phyloP scores from a whole-genome alignment of 2,113 vertebrate species.

The Chlorodrepanis virens region DNA sequence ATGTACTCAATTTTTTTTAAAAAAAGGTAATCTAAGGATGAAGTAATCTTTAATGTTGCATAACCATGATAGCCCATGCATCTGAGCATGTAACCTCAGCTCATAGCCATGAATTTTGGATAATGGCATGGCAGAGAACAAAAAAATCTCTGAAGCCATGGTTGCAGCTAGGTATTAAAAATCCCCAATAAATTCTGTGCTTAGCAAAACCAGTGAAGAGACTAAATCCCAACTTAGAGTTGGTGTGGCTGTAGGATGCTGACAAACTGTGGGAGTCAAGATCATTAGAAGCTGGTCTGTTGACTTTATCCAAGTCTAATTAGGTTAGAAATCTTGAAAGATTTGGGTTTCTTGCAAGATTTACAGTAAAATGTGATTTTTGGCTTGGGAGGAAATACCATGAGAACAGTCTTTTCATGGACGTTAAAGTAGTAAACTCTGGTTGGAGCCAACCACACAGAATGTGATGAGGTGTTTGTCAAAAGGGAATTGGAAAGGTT shows the following conservation, averaged over 20 bases:
- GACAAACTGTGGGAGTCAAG: not conserved
- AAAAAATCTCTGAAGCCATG: not conserved
- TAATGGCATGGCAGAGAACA: not conserved
- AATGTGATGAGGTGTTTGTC: not conserved
- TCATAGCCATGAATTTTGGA: not conserved
- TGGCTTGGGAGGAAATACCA: not conserved
- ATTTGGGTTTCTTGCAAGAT: not conserved
- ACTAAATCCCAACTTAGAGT: not conserved
- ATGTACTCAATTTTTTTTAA: too few species aligned
- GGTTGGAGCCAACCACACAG: not conserved
- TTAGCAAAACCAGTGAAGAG: not conserved
- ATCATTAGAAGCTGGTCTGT: not conserved
- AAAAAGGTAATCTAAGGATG: not conserved
- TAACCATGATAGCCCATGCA: not conserved
- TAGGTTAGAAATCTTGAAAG: not conserved
- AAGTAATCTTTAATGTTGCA: not conserved
- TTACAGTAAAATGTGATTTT: not conserved
- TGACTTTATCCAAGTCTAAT: not conserved
- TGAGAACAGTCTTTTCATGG: not conserved
- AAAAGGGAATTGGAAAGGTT: not conserved
- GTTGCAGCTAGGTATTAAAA: not conserved
- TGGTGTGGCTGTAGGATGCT: not conserved
- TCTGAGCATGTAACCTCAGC: not conserved
- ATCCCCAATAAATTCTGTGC: fast-evolving
- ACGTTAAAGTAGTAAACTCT: not conserved